Conservation (phyloP, 37 sponge, comb jelly and placozoan genomes). For the Chondrosia reniformis region DNA sequence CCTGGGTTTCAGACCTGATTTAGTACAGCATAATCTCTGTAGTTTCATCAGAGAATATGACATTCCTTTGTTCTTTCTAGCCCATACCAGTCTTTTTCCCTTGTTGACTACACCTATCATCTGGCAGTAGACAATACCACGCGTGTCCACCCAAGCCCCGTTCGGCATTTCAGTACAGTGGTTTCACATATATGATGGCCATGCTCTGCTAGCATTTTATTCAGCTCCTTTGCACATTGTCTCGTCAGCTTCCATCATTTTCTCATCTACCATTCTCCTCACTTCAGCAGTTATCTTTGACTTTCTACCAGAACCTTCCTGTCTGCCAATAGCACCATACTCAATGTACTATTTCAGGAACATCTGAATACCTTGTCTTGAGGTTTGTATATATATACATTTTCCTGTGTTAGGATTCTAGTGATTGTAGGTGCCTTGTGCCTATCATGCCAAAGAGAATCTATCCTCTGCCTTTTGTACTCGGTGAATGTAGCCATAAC, state of each 20-base stretch:
- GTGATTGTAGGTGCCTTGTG: background rate
- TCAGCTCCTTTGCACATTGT: background rate
- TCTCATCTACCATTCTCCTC: background rate
- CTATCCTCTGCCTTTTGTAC: too few species aligned
- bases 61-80: too few species aligned
- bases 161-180: background rate
- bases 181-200: background rate
- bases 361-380: background rate
- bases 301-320: background rate
- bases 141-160: background rate
- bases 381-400: background rate
- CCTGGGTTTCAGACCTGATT: slow-evolving; percentile 4
- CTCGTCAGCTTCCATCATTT: background rate
- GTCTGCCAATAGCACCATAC: background rate
- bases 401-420: background rate
- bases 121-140: background rate
- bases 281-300: background rate
- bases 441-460: background rate
- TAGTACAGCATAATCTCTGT: background rate
- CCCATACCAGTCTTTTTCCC: background rate
- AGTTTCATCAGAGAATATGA: too few species aligned
- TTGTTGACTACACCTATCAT: background rate
- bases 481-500: too few species aligned
- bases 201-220: background rate
- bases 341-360: background rate